Conservation (phyloP, 1,140 invertebrate genomes). For the Leptinotarsa defecta region DNA sequence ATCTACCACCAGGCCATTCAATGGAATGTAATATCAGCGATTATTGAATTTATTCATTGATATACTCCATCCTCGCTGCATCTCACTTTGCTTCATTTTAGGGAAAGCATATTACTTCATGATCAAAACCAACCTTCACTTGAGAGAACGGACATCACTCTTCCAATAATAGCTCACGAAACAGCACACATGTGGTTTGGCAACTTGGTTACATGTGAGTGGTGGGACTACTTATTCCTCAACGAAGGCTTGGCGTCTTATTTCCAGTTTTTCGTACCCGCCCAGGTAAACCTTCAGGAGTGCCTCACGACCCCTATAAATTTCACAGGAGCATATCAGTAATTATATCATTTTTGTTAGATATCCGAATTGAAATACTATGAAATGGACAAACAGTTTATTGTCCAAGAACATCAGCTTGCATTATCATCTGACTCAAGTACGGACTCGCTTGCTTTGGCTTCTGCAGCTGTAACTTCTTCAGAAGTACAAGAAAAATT, state of each 20-base stretch:
- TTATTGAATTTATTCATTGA: no score
- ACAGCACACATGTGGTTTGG: constrained; percentile 74
- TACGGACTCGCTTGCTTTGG: constrained; percentile 48
- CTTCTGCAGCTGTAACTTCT: constrained; percentile 44
- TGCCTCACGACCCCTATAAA: no score
- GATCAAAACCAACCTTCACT: constrained; percentile 58
- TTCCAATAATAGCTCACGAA: constrained; percentile 64
- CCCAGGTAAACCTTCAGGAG: constrained; percentile 18
- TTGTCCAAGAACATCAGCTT: constrained; percentile 58
- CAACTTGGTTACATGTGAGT: constrained; percentile 67
- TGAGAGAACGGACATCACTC: constrained; percentile 57
- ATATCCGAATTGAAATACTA: constrained; percentile 28
- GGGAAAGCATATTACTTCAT: constrained; percentile 65
- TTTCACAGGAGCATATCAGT: no score
- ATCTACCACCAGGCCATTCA: no score
- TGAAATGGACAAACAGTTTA: constrained; percentile 51
- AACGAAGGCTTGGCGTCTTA: constrained; percentile 61
- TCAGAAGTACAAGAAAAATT: constrained; percentile 60
- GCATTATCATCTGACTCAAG: constrained; percentile 49
- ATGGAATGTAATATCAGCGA: no score
- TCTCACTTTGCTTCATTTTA: constrained; percentile 39
- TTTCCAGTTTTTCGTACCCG: constrained; percentile 49
- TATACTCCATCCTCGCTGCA: neutral
- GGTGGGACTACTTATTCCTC: constrained; percentile 58
- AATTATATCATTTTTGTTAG: neutral